Conservation (phyloP, 2,888 invertebrate genomes). For the Phania funesta region DNA sequence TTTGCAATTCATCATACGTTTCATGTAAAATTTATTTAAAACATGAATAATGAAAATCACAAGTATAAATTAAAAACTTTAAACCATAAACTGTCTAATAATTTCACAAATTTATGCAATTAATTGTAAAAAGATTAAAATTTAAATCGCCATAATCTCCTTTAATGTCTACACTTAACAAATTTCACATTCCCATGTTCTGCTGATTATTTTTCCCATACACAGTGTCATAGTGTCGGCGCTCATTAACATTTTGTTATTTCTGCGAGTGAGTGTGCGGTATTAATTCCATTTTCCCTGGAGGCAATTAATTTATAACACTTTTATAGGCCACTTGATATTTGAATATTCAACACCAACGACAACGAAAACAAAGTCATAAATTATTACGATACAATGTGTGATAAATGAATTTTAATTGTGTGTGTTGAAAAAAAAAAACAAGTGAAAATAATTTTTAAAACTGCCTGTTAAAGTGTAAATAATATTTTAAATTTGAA, state of each 20-base stretch:
- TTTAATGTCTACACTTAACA: conserved; percentile 27
- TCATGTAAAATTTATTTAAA: no score
- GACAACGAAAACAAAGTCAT: conserved; percentile 21
- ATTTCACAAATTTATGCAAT: neutral
- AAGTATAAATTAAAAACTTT: neutral
- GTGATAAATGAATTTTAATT: conserved; percentile 63
- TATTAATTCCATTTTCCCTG: conserved; percentile 40
- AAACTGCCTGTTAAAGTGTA: neutral
- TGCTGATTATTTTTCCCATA: conserved; percentile 11
- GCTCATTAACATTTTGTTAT: conserved; percentile 29
- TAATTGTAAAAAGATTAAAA: conserved; percentile 25
- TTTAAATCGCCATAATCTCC: conserved; percentile 18
- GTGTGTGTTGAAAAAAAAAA: neutral
- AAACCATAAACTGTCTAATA: neutral
- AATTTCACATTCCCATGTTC: conserved; percentile 16
- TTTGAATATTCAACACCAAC: conserved; percentile 57
- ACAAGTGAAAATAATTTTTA: neutral
- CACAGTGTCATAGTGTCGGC: neutral
- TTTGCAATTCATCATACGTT: no score
- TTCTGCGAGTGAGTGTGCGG: neutral
- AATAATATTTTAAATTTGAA: neutral
- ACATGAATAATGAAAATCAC: neutral
- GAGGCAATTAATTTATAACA: conserved; percentile 63
- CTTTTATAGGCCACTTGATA: conserved; percentile 66
- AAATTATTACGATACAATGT: conserved; percentile 58